A percentile compares a stretch with the other conserved stretches of the same genome.
These are phyloP conservation scores for Pseudochirops cupreus DNA, from an alignment of 2,797 vertebrate genomes.

Conservation along the genomic window DNA sequence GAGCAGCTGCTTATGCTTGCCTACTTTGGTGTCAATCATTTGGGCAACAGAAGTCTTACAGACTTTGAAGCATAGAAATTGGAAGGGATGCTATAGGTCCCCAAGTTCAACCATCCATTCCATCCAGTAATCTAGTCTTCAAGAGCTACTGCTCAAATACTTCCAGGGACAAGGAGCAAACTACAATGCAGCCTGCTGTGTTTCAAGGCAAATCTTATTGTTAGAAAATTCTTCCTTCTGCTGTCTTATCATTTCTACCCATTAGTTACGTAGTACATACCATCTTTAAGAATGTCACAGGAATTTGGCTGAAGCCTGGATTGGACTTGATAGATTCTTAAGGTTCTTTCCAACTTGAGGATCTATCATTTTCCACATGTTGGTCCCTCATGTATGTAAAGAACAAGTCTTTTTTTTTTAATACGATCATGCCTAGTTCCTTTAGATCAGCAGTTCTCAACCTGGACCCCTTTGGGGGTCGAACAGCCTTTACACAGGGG, in stretches of 20 bases:
- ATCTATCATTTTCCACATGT: background rate
- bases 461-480: too few relatives aligned
- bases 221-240: background rate
- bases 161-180: background rate
- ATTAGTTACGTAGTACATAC: background rate
- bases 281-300: background rate
- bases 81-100: background rate
- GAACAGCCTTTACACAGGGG: too few relatives aligned
- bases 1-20: background rate
- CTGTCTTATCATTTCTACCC: background rate
- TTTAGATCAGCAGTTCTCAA: background rate
- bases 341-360: background rate
- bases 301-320: background rate
- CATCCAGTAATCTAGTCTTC: background rate
- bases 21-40: background rate
- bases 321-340: background rate
- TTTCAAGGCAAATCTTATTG: background rate
- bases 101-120: background rate
- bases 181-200: background rate
- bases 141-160: background rate
- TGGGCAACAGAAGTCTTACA: background rate
- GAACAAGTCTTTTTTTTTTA: background rate
- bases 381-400: background rate
- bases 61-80: background rate
- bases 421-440: background rate